These are phyloP conservation scores for Paedocypris sp. DNA, from an alignment of 2,113 vertebrate species.

Conservation along the genomic window DNA sequence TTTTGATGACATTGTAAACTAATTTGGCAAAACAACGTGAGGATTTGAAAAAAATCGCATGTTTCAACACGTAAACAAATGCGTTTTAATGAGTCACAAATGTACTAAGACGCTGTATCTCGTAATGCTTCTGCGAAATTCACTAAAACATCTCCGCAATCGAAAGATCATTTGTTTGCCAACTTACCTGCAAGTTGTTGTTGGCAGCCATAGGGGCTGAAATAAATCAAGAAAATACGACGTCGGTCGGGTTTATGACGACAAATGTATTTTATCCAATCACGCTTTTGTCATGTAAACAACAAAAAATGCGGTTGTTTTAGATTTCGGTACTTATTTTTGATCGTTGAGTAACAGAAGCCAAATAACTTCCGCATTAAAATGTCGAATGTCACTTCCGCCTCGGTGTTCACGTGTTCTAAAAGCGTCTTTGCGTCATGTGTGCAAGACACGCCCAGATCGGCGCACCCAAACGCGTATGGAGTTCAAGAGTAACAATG, in stretches of 20 bases:
- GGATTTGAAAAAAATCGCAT: too few species aligned
- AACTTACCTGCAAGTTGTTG: conserved; percentile 68
- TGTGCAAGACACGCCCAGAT: background rate
- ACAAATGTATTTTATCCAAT: background rate
- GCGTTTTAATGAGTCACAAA: too few species aligned
- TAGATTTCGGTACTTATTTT: conserved; percentile 19
- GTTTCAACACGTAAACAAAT: too few species aligned
- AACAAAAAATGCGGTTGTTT: too few species aligned
- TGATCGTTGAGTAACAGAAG: conserved; percentile 36
- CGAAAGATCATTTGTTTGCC: conserved; percentile 16
- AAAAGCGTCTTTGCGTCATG: conserved; percentile 50
- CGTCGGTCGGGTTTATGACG: conserved; percentile 10
- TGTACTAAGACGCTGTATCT: too few species aligned
- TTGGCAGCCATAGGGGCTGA: conserved; percentile 62
- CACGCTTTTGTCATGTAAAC: background rate
- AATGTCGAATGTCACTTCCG: conserved; percentile 50
- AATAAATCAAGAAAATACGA: conserved; percentile 21
- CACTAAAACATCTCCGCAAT: too few species aligned
- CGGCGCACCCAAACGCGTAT: conserved; percentile 18
- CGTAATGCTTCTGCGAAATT: too few species aligned
- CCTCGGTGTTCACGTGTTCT: conserved; percentile 35
- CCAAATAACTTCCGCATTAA: conserved; percentile 60
- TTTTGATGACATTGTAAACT: too few species aligned
- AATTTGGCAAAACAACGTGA: too few species aligned
- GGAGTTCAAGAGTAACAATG: background rate